Conservation (phyloP, 2,113 vertebrate genomes). For the Aspidoscelis tigris region DNA sequence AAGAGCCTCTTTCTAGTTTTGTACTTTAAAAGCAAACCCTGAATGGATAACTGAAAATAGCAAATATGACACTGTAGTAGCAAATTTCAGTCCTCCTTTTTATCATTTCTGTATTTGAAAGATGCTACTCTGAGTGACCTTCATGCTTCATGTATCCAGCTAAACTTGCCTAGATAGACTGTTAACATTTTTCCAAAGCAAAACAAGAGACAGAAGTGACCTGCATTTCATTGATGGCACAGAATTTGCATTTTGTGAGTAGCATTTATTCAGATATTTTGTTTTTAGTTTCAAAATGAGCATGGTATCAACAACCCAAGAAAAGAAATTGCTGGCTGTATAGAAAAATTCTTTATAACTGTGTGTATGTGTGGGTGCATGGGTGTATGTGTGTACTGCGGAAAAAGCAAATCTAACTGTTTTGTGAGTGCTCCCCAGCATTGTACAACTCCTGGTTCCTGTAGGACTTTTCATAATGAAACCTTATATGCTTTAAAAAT, state of each 20-base stretch:
- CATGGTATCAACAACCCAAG: constrained; percentile 82
- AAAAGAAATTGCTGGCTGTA: constrained; percentile 94
- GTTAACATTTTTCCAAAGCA: constrained; percentile 81
- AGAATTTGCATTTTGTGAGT: constrained; percentile 63
- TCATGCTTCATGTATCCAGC: constrained; percentile 67
- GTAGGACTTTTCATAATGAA: constrained; percentile 95
- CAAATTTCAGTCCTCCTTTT: constrained; percentile 66
- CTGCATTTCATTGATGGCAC: constrained; percentile 75
- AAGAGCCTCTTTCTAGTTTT: constrained; percentile 95
- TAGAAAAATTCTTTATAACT: constrained; percentile 81
- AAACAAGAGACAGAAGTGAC: constrained; percentile 45
- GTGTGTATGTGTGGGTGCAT: constrained; percentile 54
- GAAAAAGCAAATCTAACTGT: constrained; percentile 81
- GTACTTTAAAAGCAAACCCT: constrained; percentile 77
- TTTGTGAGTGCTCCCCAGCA: constrained; percentile 85
- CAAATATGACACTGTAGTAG: constrained; percentile 66
- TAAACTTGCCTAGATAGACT: constrained; percentile 80
- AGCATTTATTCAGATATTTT: constrained; percentile 67
- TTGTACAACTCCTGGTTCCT: constrained; percentile 87
- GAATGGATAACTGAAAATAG: constrained; percentile 71
- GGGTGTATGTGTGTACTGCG: constrained; percentile 71
- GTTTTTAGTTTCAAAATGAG: constrained; percentile 79
- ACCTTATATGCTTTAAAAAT: constrained; percentile 75
- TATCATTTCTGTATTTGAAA: constrained; percentile 72
- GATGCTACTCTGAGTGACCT: constrained; percentile 72